These are phyloP conservation scores for Axea sp. DNA, from an alignment of 2,888 invertebrate genomes.

Conservation along the genomic window DNA sequence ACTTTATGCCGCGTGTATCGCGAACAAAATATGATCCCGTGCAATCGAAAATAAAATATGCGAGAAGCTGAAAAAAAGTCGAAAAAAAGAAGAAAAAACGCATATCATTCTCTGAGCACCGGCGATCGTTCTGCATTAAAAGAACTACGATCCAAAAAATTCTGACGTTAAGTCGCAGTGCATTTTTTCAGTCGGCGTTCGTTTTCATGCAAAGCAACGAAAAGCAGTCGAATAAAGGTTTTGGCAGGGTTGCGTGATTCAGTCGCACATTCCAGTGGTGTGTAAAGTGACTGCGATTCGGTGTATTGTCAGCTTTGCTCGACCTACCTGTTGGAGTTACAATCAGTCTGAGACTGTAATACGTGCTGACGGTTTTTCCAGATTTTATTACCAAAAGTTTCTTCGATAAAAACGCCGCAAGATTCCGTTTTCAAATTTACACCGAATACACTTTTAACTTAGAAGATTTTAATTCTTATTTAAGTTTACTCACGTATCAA, in stretches of 20 bases:
- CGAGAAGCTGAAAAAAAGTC: background rate
- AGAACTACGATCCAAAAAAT: constrained; percentile 11
- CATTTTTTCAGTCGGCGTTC: constrained; percentile 29
- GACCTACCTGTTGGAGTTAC: constrained; percentile 71
- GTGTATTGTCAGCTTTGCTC: constrained; percentile 70
- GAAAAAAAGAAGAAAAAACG: no score
- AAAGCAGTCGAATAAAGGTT: constrained; percentile 56
- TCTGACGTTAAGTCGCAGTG: constrained; percentile 25
- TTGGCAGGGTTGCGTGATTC: constrained; percentile 61
- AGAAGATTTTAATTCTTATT: no score
- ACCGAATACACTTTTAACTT: constrained; percentile 20
- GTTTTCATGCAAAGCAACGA: constrained; percentile 49
- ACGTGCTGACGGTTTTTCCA: constrained; percentile 52
- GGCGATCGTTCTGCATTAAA: background rate
- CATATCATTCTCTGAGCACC: no score
- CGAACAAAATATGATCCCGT: no score
- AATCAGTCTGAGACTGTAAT: constrained; percentile 61
- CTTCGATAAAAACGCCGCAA: constrained; percentile 6
- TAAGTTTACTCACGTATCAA: no score
- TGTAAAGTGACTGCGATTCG: constrained; percentile 68
- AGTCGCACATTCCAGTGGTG: constrained; percentile 55
- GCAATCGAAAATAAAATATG: no score
- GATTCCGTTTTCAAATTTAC: constrained; percentile 25
- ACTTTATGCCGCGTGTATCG: no score
- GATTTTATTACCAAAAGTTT: constrained; percentile 60